A percentile compares a stretch with the other conserved stretches of the same genome.
Evolutionary conservation across 2,113 vertebrate genomes (phyloP).

Genomic region (Dermatemys mawii): DNA sequence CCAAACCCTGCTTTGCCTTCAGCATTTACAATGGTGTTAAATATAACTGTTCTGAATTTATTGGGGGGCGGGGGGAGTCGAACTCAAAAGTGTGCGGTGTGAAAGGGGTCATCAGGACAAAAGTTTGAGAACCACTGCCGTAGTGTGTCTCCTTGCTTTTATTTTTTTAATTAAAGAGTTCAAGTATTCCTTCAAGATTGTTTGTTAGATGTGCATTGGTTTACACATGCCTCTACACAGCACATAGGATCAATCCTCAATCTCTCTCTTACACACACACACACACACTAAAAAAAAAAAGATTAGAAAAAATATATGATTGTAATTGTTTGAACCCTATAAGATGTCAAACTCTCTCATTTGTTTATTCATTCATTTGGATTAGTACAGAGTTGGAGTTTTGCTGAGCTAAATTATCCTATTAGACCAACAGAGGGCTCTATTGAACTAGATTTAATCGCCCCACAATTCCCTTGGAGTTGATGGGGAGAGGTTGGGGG

Average conservation of each 20-base stretch:
- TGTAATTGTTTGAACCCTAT: background rate
- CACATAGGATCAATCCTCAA: background rate
- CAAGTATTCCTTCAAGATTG: background rate
- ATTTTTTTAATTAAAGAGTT: background rate
- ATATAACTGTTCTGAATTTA: too few relatives aligned
- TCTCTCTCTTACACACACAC: background rate
- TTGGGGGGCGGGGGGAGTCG: fast-evolving
- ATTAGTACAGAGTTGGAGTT: background rate
- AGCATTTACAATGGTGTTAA: too few relatives aligned
- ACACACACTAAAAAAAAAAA: background rate
- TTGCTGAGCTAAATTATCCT: background rate
- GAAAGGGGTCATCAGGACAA: too few relatives aligned
- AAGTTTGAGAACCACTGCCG: too few relatives aligned
- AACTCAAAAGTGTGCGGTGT: too few relatives aligned
- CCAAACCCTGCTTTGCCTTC: too few relatives aligned
- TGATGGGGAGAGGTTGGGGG: background rate
- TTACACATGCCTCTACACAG: background rate
- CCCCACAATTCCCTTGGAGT: background rate
- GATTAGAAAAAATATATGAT: background rate
- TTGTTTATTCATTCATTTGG: conserved; percentile 44
- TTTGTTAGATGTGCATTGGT: background rate
- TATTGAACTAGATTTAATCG: conserved; percentile 44
- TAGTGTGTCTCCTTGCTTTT: background rate
- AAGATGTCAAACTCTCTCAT: background rate
- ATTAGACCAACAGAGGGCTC: conserved; percentile 70